Base-by-base conservation (phyloP, 2,888 invertebrate species). In the Ephialtes manifestator region DNA sequence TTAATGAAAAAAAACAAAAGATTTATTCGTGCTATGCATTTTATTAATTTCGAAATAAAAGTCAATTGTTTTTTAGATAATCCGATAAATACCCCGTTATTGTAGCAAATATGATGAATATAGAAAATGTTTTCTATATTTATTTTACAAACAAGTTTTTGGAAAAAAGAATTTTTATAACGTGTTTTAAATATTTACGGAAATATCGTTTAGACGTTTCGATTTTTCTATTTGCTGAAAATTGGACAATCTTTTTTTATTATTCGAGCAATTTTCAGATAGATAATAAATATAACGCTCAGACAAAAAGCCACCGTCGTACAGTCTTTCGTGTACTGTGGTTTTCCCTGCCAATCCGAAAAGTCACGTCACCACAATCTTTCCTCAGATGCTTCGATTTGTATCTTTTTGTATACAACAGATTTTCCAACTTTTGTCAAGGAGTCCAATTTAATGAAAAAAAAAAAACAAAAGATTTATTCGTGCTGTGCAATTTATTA, bases 231-330 rank as follows among this genome's bases (percentile, higher is more conserved):
- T n/a, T n/a, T n/a, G n/a, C n/a, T n/a, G n/a, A n/a, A n/a, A n/a
- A n/a, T n/a, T n/a, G n/a, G n/a, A n/a, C n/a, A n/a, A n/a, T n/a
- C n/a, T n/a, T n/a, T n/a, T n/a, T n/a, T n/a, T n/a, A n/a, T n/a
- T n/a, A n/a, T n/a, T n/a, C n/a, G n/a, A n/a, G n/a, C n/a, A n/a
- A n/a, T n/a, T n/a, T n/a, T n/a, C n/a, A n/a, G n/a, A n/a, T n/a
- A n/a, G n/a, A n/a, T n/a, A n/a, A n/a, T n/a, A n/a, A n/a, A n/a
- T n/a, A n/a, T n/a, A 78, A 58, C 75, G 60, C 72, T 80, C 72
- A 86, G 85, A 81, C 85, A 78, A 81, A 74, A 82, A 80, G 72
- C 80, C 80, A 83, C 84, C 85, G 53, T n/a, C 58, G 68, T 39
- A 35, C 58, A 11, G 24, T 78, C 78, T 79, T 81, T 46, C 81